Evolutionary conservation across 2,113 vertebrate genomes (phyloP).

Genomic region (Oostethus manadensis): DNA sequence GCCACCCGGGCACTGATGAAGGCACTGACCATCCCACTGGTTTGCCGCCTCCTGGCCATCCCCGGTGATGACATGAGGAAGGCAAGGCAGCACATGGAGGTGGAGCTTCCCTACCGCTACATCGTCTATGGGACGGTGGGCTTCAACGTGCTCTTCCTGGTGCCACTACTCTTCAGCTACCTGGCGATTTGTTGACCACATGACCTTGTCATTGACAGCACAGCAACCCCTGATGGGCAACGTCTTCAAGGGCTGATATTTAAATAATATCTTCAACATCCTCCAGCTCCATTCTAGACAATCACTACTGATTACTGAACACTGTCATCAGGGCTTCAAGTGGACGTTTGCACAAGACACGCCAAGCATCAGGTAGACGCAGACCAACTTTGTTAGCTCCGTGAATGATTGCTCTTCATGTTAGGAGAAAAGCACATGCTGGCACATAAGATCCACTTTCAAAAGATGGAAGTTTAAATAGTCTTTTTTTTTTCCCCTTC

Average conservation of each 20-base stretch:
- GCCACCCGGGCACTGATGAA: conserved; percentile 80
- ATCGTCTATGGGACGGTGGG: conserved; percentile 86
- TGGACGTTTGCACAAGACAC: no score
- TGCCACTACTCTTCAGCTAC: conserved; percentile 79
- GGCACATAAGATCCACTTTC: conserved; percentile 11
- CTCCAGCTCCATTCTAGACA: no score
- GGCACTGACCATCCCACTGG: conserved; percentile 82
- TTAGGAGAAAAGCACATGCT: background rate
- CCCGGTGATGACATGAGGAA: conserved; percentile 72
- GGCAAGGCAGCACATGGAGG: conserved; percentile 89
- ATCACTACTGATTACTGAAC: no score
- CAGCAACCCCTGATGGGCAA: no score
- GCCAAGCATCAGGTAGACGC: no score
- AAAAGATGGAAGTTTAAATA: no score
- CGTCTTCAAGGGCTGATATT: no score
- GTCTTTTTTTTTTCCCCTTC: no score
- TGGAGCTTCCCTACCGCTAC: conserved; percentile 95
- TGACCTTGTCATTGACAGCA: no score
- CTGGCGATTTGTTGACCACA: conserved; percentile 73
- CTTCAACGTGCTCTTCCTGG: conserved; percentile 81
- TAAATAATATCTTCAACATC: no score
- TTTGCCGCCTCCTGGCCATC: conserved; percentile 75
- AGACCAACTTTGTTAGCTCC: background rate
- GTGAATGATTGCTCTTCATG: conserved; percentile 4
- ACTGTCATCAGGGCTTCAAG: no score